phyloP scores from a whole-genome alignment of 1,140 invertebrate genomes.

The Neelides sp. region DNA sequence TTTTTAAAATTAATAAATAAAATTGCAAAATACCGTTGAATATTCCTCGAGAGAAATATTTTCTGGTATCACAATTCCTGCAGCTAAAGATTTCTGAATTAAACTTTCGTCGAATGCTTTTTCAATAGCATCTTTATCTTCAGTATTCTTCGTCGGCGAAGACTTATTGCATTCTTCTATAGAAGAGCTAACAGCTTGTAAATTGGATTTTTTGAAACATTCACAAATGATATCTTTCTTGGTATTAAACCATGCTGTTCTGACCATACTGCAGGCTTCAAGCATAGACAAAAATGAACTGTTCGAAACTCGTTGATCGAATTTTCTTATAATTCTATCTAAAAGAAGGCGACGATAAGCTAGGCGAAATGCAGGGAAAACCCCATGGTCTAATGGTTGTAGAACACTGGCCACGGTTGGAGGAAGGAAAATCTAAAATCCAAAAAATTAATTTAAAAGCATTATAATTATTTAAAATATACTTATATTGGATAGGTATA shows the following conservation, averaged over 20 bases:
- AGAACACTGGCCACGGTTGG: slow-evolving; percentile 7
- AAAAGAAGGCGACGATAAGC: slow-evolving; percentile 11
- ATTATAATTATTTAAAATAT: no score
- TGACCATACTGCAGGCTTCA: slow-evolving; percentile 8
- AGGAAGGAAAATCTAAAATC: no score
- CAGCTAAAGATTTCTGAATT: background rate
- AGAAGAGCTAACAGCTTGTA: slow-evolving; percentile 7
- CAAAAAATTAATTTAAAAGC: no score
- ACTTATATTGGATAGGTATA: no score
- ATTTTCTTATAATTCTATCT: slow-evolving; percentile 8
- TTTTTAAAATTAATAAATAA: no score
- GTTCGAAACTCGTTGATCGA: background rate
- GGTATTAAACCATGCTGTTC: slow-evolving; percentile 2
- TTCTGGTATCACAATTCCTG: background rate
- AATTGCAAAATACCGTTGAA: no score
- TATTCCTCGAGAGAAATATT: background rate
- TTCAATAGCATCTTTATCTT: background rate
- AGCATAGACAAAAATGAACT: background rate
- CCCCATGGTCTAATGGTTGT: slow-evolving; percentile 14
- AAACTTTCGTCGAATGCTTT: background rate
- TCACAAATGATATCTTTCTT: background rate
- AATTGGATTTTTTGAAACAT: slow-evolving; percentile 14
- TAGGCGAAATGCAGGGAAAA: background rate
- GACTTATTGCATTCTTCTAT: background rate
- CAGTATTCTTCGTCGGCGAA: background rate